Base-by-base conservation (phyloP, 1,140 invertebrate genomes). In the Thaumatotibia leucotreta region DNA sequence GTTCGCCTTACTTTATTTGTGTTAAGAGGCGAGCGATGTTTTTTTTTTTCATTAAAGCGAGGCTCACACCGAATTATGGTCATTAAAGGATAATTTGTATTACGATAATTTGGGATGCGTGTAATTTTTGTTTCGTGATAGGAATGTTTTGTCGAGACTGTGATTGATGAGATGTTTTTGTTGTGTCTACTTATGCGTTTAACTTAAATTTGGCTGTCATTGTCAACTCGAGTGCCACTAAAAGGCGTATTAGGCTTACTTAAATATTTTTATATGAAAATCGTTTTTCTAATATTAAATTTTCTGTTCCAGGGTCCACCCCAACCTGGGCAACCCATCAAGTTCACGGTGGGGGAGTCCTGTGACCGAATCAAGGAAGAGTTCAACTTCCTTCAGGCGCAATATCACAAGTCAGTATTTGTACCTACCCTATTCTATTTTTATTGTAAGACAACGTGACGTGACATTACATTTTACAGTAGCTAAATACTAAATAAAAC, bases 281-380 rank as follows among this genome's bases (percentile, higher is more conserved):
- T 39, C 14, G 11, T 45, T 20, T 39, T 17, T 62, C 4, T 75
- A 66, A 63, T 70, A 10, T 63, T 11, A 52, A 22, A 77, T 76
- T 72, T 88, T 79, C 82, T 73, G 69, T 93, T 93, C 8, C 93
- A 97, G 96, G 96, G 95, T 80, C 96, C 96, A 65, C 96, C 95
- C 67, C 95, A 96, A 75, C 95, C 96, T 66, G 95, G 95, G 24
- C 96, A 97, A 84, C 96, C 96, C 52, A 96, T 98, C 83, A 98
- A 98, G 91, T 98, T 98, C 90, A 97, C 97, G 14, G 95, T 98
- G 65, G 93, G 94, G 24, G 98, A 99, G 86, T 97, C 96, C 23
- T 97, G 97, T 89, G 97, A 99, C 85, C 93, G 97, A 78, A 98
- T 99, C 85, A 99, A 99, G 93, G 98, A 99, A 92, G 98, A 99